Evolutionary conservation across 2,797 vertebrate species (phyloP), one percentile per base, ranked within the genome.

Genomic region (Phrynocephalus vlangalii): DNA sequence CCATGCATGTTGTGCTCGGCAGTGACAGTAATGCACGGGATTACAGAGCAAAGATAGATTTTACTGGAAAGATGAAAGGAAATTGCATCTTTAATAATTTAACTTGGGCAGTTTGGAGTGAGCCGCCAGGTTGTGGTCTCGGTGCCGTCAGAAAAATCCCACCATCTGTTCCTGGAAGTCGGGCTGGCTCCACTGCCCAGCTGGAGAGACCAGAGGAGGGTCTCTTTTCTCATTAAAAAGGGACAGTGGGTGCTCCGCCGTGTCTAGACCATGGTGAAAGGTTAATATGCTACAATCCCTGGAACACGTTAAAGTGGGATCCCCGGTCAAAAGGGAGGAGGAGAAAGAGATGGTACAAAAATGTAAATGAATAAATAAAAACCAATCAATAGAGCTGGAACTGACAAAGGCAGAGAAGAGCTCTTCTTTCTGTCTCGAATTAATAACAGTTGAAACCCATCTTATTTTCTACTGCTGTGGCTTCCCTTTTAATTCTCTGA

Each of bases 1-100:
- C 44, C 6, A 38, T 84, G 77, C 84, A 11, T 33, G 71, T 86
- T 83, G 33, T 63, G 75, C 60, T 80, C 24, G 60, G 75, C 88
- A 81, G 90, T 94, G 94, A 95, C 95, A 96, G 92, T 93, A 95
- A 95, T 92, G 92, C 92, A 72, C 77, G 4, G 15, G 92, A 87
- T 87, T 93, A 81, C 1, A 84, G 91, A 86, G 86, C 89, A 86
- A 88, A 89, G 92, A 95, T 83, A 88, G 20, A 93, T 94, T 93
- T 96, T 96, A 96, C 96, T 96, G 95, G 96, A 95, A 96, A 95
- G 95, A 93, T 85, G 90, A 95, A 91, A 94, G 95, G 94, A 96
- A 96, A 96, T 95, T 91, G 94, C 95, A 91, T 96, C 95, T 95
- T 96, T 95, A 96, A 96, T 96, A 95, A 96, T 96, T 95, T 94